Evolutionary conservation across 2,888 invertebrate species (phyloP).

Genomic region (Mystacides longicornis): DNA sequence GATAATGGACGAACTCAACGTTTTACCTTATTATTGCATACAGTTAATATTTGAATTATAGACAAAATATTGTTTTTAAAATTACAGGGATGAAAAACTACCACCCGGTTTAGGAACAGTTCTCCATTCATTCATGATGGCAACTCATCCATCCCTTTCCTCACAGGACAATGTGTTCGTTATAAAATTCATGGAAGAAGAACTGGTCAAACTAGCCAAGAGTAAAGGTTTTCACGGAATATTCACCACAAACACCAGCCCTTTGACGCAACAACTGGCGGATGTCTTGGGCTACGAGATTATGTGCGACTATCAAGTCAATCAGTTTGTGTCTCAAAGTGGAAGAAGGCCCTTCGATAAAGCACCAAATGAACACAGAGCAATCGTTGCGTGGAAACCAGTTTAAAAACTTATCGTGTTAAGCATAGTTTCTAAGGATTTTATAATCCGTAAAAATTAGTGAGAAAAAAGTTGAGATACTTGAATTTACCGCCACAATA

Average conservation of each 20-base stretch:
- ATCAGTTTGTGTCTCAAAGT: slow-evolving; percentile 64
- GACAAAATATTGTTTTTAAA: neutral
- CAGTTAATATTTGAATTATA: neutral
- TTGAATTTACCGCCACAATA: too few relatives aligned
- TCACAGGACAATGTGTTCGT: slow-evolving; percentile 71
- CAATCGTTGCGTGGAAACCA: slow-evolving; percentile 72
- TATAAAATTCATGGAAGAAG: slow-evolving; percentile 71
- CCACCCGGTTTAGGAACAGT: slow-evolving; percentile 61
- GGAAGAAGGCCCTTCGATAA: slow-evolving; percentile 65
- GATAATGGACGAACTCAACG: too few relatives aligned
- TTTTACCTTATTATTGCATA: too few relatives aligned
- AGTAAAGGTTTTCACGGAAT: slow-evolving; percentile 63
- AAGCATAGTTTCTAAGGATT: too few relatives aligned
- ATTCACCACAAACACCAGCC: slow-evolving; percentile 81
- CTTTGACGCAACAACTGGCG: slow-evolving; percentile 77
- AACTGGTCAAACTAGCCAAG: slow-evolving; percentile 60
- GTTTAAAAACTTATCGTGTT: too few relatives aligned
- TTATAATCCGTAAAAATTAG: too few relatives aligned
- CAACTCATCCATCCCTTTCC: slow-evolving; percentile 57
- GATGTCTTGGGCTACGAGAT: slow-evolving; percentile 74
- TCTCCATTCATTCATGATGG: slow-evolving; percentile 85
- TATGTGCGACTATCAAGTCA: slow-evolving; percentile 72
- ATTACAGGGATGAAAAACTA: slow-evolving; percentile 47
- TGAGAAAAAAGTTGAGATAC: too few relatives aligned
- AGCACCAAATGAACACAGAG: slow-evolving; percentile 70